Evolutionary conservation across 2,888 invertebrate species (phyloP), one percentile per base, ranked within the genome.

Genomic region (Siphonodentalium dalli): DNA sequence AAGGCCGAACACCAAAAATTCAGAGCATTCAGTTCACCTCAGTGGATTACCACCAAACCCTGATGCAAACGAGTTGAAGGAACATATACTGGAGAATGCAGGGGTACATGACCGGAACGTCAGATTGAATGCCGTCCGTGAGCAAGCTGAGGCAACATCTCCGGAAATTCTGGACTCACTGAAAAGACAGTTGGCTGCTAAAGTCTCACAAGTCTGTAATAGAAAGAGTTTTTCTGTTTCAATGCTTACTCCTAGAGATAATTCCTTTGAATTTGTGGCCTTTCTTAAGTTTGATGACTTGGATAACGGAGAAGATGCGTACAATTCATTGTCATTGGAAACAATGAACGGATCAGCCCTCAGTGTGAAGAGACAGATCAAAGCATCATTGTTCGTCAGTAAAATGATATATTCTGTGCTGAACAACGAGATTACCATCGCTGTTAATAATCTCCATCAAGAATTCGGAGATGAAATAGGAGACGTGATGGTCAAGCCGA

Each of bases 251-350:
- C 58, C 58, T 4, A 49, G 42, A 41, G 49, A 29, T 38, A 59
- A 37, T 15, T 54, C 62, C 9, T 59, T 50, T 9, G 51, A 35
- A 8, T 63, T 55, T 21, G 15, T 45, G 3, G 72, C 65, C 7
- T 64, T 61, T 47, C 61, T 66, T 5, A 35, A 50, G 0, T 69
- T 69, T 35, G 42, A 40, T n/a, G 54, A 68, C 28, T 57, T 68
- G 7, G 54, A 65, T 5, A 56, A 61, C 38, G 70, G 69, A 18
- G 29, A 60, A 28, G 27, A 21, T 11, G 64, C 61, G 4, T 67
- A 55, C 35, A 42, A 44, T 20, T 21, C 13, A 4, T 33, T 64
- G 4, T n/a, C n/a, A n/a, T n/a, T n/a, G n/a, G n/a, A n/a, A n/a
- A n/a, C n/a, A n/a, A n/a, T n/a, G n/a, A n/a, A n/a, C n/a, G n/a